A percentile compares a stretch with the other conserved stretches of the same genome.
Conservation (phyloP, 2,113 vertebrate genomes). For the Haemorhous mexicanus region DNA sequence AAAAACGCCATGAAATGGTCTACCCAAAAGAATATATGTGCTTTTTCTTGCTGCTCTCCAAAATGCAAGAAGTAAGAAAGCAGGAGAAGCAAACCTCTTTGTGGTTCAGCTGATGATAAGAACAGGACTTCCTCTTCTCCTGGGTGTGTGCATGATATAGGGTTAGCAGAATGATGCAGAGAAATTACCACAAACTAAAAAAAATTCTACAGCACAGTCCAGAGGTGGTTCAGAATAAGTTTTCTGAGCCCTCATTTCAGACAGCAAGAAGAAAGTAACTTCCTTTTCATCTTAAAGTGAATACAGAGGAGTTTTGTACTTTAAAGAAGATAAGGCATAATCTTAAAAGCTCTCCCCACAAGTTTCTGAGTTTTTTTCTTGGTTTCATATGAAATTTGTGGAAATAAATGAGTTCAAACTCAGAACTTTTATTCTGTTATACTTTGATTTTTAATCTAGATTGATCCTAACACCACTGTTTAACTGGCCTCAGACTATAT, state of each 20-base stretch:
- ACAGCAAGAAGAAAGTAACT: background rate
- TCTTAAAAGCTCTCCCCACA: background rate
- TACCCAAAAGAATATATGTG: background rate
- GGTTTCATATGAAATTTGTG: background rate
- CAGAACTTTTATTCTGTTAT: background rate
- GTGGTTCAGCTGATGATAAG: background rate
- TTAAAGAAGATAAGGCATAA: background rate
- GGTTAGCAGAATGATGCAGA: background rate
- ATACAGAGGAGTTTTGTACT: background rate
- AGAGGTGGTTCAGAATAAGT: background rate
- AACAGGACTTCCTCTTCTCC: constrained; percentile 22
- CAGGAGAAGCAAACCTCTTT: background rate
- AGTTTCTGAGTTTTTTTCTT: background rate
- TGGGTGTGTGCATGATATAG: background rate
- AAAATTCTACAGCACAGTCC: background rate
- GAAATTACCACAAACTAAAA: background rate
- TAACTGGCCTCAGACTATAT: background rate
- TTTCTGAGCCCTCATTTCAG: background rate
- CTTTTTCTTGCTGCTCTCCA: background rate
- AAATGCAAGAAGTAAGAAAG: background rate
- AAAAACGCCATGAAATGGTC: background rate
- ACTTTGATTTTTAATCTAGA: background rate
- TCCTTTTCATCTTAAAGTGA: background rate
- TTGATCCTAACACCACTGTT: background rate
- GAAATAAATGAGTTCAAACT: background rate